Evolutionary conservation across 1,140 invertebrate species (phyloP), one percentile per base, ranked within the genome.

Genomic region (Copidosoma floridanum): DNA sequence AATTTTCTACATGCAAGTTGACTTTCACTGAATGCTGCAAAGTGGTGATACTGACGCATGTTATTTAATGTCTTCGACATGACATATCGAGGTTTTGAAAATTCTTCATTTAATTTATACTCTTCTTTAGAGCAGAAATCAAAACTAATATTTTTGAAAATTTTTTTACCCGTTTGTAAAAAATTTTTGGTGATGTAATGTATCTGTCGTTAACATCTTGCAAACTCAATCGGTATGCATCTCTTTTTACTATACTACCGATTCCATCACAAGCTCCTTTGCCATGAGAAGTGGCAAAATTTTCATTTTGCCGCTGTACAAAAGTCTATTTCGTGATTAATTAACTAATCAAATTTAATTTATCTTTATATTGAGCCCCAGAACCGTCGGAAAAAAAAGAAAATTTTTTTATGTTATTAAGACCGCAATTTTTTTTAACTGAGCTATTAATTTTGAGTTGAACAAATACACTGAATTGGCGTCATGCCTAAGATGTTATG

Each of bases 31-130:
- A 38, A 51, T 21, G 47, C 61, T 23, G 41, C 62, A 57, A 29
- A 68, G 47, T 16, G 46, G 54, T 57, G 65, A 43, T 47, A 50
- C 56, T 6, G 37, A 51, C 14, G 65, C 59, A 47, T 29, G n/a
- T 50, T 62, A 43, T 50, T 65, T 65, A 10, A 67, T 21, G 20
- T 51, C 62, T 20, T 57, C 57, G 10, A 55, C 65, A 12, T 68
- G 4, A 16, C 68, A 12, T 35, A 35, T 35, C 32, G 32, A 35
- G 32, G 32, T 35, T 35, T 35, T n/a, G n/a, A n/a, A n/a, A n/a
- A n/a, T n/a, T n/a, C n/a, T n/a, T n/a, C n/a, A n/a, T n/a, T n/a
- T n/a, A n/a, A n/a, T n/a, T n/a, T n/a, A n/a, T n/a, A n/a, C n/a
- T n/a, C n/a, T n/a, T n/a, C n/a, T n/a, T n/a, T n/a, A n/a, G n/a